phyloP scores from a whole-genome alignment of 2,888 invertebrate species.

The Neoascia interrupta region DNA sequence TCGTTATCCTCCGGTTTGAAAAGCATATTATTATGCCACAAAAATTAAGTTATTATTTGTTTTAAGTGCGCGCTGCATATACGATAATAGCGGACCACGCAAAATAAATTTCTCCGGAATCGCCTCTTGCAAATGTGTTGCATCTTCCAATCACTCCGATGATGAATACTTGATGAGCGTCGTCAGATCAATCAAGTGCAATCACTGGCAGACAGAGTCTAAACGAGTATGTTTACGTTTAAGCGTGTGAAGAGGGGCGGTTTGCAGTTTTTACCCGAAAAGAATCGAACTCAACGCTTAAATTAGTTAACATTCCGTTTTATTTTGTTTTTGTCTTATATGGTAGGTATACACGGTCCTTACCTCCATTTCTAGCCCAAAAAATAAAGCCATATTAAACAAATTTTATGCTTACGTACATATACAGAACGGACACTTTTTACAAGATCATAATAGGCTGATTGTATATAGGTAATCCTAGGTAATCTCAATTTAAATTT shows the following conservation, averaged over 20 bases:
- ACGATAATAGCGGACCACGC: conserved; percentile 48
- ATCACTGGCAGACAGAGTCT: conserved; percentile 19
- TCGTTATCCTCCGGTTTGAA: too few relatives aligned
- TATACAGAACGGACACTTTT: too few relatives aligned
- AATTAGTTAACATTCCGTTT: conserved; percentile 50
- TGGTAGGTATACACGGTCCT: conserved; percentile 53
- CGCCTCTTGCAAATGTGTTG: background rate
- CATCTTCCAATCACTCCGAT: conserved; percentile 18
- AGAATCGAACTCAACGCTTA: conserved; percentile 28
- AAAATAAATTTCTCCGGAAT: conserved; percentile 17
- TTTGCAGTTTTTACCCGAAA: background rate
- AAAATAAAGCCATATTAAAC: too few relatives aligned
- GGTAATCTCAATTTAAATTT: too few relatives aligned
- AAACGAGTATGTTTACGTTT: background rate
- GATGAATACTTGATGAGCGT: conserved; percentile 40
- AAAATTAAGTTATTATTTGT: conserved; percentile 69
- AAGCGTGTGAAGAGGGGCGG: background rate
- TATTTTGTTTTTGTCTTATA: conserved; percentile 13
- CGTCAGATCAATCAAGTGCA: conserved; percentile 57
- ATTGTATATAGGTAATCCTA: too few relatives aligned
- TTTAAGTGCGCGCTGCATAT: conserved; percentile 49
- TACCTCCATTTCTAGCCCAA: conserved; percentile 60
- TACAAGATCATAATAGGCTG: too few relatives aligned
- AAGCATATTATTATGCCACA: conserved; percentile 64
- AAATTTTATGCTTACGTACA: too few relatives aligned